Evolutionary conservation across 2,888 invertebrate species (phyloP), one percentile per base, ranked within the genome.

Genomic region (Oscheius onirici): DNA sequence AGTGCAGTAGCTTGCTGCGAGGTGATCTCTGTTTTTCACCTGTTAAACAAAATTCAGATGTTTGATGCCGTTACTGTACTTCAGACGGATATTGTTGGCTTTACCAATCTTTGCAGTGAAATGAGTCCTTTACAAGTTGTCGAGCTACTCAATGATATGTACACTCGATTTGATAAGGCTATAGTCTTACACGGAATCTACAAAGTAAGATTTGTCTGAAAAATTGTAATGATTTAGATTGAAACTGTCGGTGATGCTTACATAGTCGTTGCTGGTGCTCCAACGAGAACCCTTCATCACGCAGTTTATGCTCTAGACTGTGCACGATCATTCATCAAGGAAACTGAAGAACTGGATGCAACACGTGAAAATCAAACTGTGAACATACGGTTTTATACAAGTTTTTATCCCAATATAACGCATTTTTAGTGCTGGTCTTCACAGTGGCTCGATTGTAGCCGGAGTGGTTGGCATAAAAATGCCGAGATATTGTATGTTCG

Each of bases 241-340:
- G 97, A 97, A 90, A 97, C 97, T 0, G 96, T 97, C 80, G 96
- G 97, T 0, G 97, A 97, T 88, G 97, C 97, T 0, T 97, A 97
- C 88, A 96, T 97, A 96, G 95, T 96, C 0, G 97, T 96, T 0
- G 93, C 95, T 0, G 97, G 97, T 0, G 95, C 95, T 0, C 96
- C 96, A 0, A 93, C 93, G 81, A 93, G 93, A 84, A 94, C 94
- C 86, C 91, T 91, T 65, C 93, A 94, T 87, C 97, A 97, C 88
- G 95, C 95, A 0, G 93, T 94, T 88, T 87, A 87, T 70, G 87
- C 89, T 24, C 82, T 88, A 55, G 88, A 89, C 63, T 81, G 81
- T 69, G 84, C 81, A 6, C 68, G 75, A 26, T 73, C 79, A 6
- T 72, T 84, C 46, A 41, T 83, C 0, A 60, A 15, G 6, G 70